phyloP scores from a whole-genome alignment of 2,113 vertebrate genomes.

The Muntiacus reevesi region DNA sequence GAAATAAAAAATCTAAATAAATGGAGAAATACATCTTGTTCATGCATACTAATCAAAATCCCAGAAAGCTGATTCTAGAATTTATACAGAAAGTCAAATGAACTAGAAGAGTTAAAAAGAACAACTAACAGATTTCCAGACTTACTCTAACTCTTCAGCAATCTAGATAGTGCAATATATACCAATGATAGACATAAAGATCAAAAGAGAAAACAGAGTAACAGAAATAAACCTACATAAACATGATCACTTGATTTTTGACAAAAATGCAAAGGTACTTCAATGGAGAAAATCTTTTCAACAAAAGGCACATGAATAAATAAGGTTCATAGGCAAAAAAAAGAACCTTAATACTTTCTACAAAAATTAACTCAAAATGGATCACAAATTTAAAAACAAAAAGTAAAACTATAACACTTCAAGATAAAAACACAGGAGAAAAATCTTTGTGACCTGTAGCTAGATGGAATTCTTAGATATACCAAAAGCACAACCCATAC shows the following conservation, averaged over 20 bases:
- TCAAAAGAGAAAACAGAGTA: not conserved
- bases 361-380: conserved; percentile 20
- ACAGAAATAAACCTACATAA: not conserved
- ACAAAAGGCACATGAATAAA: not conserved
- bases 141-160: not conserved
- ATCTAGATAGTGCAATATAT: not conserved
- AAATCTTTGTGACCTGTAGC: not conserved
- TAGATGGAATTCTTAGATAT: not conserved
- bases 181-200: not conserved
- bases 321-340: not conserved
- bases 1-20: conserved; percentile 13
- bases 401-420: not conserved
- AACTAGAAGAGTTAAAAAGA: conserved; percentile 13
- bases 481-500: not conserved
- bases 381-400: conserved; percentile 2
- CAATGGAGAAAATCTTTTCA: not conserved
- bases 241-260: not conserved
- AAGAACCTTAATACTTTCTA: not conserved
- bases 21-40: not conserved
- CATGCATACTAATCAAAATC: not conserved
- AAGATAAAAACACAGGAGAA: not conserved
- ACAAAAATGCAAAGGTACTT: not conserved
- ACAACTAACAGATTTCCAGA: not conserved
- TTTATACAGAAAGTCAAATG: not conserved
- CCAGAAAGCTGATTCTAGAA: not conserved